Conservation (phyloP, 1,140 invertebrate genomes). For the Zelostemma sp. region DNA sequence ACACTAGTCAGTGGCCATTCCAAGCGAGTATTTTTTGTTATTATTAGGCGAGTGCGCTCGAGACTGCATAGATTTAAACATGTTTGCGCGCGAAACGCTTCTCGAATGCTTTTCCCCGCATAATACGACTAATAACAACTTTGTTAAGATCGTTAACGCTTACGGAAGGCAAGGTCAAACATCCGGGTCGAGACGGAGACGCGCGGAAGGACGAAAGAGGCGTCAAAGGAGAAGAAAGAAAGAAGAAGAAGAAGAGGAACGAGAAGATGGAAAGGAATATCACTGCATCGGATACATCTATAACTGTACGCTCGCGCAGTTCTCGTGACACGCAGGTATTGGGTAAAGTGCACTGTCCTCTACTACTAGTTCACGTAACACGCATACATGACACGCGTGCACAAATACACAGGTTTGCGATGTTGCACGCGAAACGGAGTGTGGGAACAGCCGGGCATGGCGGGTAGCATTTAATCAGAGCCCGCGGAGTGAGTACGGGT, state of each 20-base stretch:
- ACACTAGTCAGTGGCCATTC: too few species aligned
- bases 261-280: slow-evolving; percentile 16
- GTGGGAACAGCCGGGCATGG: slow-evolving; percentile 59
- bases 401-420: slow-evolving; percentile 38
- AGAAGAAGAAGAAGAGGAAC: slow-evolving; percentile 33
- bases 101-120: too few species aligned
- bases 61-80: too few species aligned
- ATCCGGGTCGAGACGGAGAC: slow-evolving; percentile 30
- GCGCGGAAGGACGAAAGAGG: slow-evolving; percentile 44
- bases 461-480: slow-evolving; percentile 71
- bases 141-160: slow-evolving; percentile 44
- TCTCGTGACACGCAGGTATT: slow-evolving; percentile 46
- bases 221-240: too few species aligned
- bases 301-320: too few species aligned
- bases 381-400: slow-evolving; percentile 44
- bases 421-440: slow-evolving; percentile 53
- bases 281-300: too few species aligned
- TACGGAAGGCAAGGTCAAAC: slow-evolving; percentile 37
- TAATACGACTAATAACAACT: slow-evolving; percentile 42
- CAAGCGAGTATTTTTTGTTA: too few species aligned
- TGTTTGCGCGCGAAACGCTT: too few species aligned
- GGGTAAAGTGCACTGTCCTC: slow-evolving; percentile 32
- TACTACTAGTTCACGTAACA: slow-evolving; percentile 36
- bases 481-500: slow-evolving; percentile 50
- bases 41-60: too few species aligned